Evolutionary conservation across 2,113 vertebrate genomes (phyloP).

Genomic region (Tetrax tetrax): DNA sequence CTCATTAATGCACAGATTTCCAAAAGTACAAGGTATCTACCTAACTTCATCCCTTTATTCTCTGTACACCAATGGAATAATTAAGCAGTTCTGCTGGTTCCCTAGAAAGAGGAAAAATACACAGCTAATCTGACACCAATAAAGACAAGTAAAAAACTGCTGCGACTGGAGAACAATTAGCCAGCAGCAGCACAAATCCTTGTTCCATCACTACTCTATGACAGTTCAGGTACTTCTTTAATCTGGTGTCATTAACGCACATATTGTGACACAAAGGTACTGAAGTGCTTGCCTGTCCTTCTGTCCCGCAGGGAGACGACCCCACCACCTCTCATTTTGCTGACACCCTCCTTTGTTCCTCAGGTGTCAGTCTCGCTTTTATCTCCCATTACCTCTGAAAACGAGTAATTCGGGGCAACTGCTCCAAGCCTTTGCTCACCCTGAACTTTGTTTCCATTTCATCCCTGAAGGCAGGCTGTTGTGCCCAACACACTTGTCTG

Average conservation of each 20-base stretch:
- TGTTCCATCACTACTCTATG: too few relatives aligned
- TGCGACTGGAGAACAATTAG: background rate
- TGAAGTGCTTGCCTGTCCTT: background rate
- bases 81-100: background rate
- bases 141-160: background rate
- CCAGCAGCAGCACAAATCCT: background rate
- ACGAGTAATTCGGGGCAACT: background rate
- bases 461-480: background rate
- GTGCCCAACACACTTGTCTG: background rate
- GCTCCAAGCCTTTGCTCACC: background rate
- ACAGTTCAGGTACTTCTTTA: background rate
- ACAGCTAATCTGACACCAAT: background rate
- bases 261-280: fast-evolving
- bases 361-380: background rate
- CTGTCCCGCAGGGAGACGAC: fast-evolving
- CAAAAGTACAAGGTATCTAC: background rate
- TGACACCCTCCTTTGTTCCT: background rate
- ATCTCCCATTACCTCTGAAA: background rate
- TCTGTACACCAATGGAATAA: background rate
- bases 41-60: background rate
- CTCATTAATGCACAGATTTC: background rate
- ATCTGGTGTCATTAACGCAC: fast-evolving
- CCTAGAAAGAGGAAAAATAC: background rate
- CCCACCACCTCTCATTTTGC: background rate
- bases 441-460: background rate